Percentiles rank a stretch among this genome's conserved stretches.
Evolutionary conservation across 2,113 vertebrate species (phyloP).

Genomic region (Pluvianellus socialis): DNA sequence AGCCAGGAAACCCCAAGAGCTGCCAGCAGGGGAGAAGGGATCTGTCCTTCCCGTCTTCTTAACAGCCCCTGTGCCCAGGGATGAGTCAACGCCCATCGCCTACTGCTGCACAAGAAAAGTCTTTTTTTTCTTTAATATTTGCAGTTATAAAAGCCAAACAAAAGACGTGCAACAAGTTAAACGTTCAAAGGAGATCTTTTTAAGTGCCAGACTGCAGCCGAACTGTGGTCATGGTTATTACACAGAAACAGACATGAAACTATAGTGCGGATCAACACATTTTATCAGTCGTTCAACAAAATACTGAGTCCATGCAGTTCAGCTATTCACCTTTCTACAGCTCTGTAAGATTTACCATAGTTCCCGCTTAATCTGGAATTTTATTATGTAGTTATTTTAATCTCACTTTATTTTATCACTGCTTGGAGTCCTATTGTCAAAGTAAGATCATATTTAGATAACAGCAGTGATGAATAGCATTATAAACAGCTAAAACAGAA

Average conservation of each 20-base stretch:
- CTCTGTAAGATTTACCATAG: not conserved
- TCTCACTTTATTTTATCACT: constrained; percentile 42
- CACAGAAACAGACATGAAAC: constrained; percentile 6
- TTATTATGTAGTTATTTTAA: constrained; percentile 51
- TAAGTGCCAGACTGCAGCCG: not conserved
- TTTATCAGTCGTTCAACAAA: not conserved
- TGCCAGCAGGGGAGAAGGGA: not conserved
- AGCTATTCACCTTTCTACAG: constrained; percentile 1
- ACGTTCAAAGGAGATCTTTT: not conserved
- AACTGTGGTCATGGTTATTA: not conserved
- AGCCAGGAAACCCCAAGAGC: not conserved
- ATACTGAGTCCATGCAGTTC: not conserved
- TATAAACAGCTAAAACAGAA: not conserved
- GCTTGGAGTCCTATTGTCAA: constrained; percentile 24
- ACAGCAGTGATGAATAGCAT: not conserved
- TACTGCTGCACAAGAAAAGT: not conserved
- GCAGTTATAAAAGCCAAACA: not conserved
- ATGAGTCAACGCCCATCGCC: not conserved
- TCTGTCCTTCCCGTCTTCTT: not conserved
- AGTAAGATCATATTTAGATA: constrained; percentile 13
- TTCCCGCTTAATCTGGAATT: constrained; percentile 40
- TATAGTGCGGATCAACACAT: constrained; percentile 8
- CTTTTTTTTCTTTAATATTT: not conserved
- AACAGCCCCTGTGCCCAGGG: not conserved
- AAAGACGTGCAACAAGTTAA: not conserved